A percentile compares a stretch with the other conserved stretches of the same genome.
Conservation (phyloP, 2,797 vertebrate genomes). For the Scolopax rusticola region DNA sequence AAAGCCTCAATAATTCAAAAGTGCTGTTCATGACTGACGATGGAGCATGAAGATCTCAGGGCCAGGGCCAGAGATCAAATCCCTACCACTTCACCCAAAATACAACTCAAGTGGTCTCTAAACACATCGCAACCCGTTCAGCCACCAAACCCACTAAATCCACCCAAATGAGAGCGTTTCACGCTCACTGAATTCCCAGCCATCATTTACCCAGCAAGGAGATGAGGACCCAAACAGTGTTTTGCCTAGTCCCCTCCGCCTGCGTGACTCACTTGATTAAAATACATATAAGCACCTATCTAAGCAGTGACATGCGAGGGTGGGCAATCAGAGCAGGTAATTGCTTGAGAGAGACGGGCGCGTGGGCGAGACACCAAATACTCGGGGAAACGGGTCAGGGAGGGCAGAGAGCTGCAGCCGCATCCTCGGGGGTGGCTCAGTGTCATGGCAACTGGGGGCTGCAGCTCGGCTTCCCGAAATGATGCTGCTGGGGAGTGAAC, state of each 20-base stretch:
- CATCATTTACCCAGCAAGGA: neutral
- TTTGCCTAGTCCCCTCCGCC: neutral
- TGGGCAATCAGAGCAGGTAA: constrained; percentile 40
- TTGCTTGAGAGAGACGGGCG: neutral
- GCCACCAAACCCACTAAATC: neutral
- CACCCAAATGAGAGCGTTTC: neutral
- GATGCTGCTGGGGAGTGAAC: neutral
- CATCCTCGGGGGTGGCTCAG: neutral
- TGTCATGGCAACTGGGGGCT: neutral
- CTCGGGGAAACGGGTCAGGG: neutral
- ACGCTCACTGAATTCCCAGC: neutral
- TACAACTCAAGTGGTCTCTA: neutral
- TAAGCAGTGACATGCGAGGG: neutral
- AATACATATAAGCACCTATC: neutral
- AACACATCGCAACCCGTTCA: neutral
- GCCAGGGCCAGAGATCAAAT: neutral
- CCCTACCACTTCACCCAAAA: neutral
- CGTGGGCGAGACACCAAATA: neutral
- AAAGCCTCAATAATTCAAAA: neutral
- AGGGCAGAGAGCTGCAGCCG: neutral
- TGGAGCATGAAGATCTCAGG: neutral
- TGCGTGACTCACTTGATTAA: constrained; percentile 17
- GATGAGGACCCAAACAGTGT: neutral
- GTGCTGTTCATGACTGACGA: accelerated
- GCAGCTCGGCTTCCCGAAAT: accelerated